phyloP scores from a whole-genome alignment of 1,140 invertebrate genomes.

The Wiebesia pumilae region DNA sequence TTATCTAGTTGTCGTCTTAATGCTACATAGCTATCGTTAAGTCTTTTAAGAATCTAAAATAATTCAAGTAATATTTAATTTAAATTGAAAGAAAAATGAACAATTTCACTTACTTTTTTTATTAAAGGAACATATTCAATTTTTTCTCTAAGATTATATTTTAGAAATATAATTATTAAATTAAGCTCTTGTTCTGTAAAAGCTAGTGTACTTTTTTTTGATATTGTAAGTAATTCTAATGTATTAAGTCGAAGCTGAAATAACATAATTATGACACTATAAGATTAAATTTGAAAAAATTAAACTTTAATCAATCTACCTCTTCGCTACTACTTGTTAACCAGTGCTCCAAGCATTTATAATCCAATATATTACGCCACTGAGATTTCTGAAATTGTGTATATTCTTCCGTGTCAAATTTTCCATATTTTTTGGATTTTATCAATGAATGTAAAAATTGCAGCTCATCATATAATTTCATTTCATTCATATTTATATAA shows the following conservation, averaged over 20 bases:
- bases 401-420: conserved; percentile 58
- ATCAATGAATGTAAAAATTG: conserved; percentile 51
- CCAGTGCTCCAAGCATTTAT: conserved; percentile 65
- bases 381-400: conserved; percentile 49
- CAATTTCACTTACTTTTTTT: conserved; percentile 76
- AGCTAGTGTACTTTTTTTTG: conserved; percentile 82
- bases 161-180: conserved; percentile 81
- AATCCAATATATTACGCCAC: conserved; percentile 69
- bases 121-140: conserved; percentile 78
- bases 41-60: conserved; percentile 65
- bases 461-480: conserved; percentile 19
- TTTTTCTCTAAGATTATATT: conserved; percentile 84
- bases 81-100: neutral
- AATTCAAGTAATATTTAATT: conserved; percentile 22
- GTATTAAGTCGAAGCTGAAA: conserved; percentile 73
- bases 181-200: conserved; percentile 80
- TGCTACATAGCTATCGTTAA: conserved; percentile 64
- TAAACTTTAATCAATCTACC: conserved; percentile 59
- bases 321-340: conserved; percentile 70
- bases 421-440: conserved; percentile 58
- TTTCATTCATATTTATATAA: neutral
- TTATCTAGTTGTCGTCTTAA: conserved; percentile 58
- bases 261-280: conserved; percentile 35
- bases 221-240: conserved; percentile 84
- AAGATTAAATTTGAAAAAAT: conserved; percentile 23